Evolutionary conservation across 2,888 invertebrate genomes (phyloP).

Genomic region (Carterocephalus palaemon): DNA sequence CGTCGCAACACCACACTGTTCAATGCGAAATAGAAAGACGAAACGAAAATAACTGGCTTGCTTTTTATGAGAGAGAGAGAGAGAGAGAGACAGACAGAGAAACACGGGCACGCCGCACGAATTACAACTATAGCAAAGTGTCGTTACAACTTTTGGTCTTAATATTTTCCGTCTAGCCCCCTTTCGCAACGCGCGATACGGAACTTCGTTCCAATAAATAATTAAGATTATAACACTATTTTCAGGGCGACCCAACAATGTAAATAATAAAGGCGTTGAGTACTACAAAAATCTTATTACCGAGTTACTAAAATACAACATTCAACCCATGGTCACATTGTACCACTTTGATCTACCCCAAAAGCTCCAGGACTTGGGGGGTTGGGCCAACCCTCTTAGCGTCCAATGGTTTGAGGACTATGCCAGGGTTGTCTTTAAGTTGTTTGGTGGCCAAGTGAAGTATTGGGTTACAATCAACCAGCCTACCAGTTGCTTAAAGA

Average conservation of each 20-base stretch:
- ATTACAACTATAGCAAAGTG: too few species aligned
- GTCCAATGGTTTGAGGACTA: slow-evolving; percentile 70
- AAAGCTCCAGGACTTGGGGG: slow-evolving; percentile 54
- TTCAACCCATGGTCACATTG: slow-evolving; percentile 55
- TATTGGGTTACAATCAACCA: slow-evolving; percentile 82
- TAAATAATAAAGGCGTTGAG: slow-evolving; percentile 60
- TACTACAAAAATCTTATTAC: slow-evolving; percentile 80
- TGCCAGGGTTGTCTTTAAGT: slow-evolving; percentile 58
- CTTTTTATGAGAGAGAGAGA: too few species aligned
- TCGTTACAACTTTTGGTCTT: too few species aligned
- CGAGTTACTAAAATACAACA: slow-evolving; percentile 56
- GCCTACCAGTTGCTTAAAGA: slow-evolving; percentile 65
- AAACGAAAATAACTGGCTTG: too few species aligned
- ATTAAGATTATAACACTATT: too few species aligned
- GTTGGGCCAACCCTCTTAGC: slow-evolving; percentile 52
- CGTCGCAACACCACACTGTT: too few species aligned
- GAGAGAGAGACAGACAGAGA: too few species aligned
- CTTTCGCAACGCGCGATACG: too few species aligned
- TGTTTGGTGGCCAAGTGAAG: slow-evolving; percentile 70
- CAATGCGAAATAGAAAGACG: too few species aligned
- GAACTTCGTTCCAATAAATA: too few species aligned
- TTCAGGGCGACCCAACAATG: slow-evolving; percentile 29
- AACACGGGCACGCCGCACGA: too few species aligned
- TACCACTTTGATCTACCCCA: slow-evolving; percentile 63
- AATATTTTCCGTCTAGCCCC: too few species aligned